A percentile compares a stretch with the other conserved stretches of the same genome.
Evolutionary conservation across 92 coral and sea anemone genomes (phyloP).

Genomic region (Virgularia gustaviana): DNA sequence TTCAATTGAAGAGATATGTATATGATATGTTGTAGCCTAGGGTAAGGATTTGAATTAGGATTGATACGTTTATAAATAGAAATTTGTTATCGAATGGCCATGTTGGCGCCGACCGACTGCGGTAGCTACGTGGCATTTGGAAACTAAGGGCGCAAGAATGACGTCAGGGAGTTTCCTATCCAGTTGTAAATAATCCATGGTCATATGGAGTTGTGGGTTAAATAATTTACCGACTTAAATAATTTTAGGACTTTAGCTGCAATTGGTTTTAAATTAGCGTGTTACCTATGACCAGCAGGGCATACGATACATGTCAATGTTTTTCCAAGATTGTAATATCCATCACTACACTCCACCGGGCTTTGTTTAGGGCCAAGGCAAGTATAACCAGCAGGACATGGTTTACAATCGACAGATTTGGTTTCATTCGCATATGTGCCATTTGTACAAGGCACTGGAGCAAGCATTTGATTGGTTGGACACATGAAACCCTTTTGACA

Average conservation of each 20-base stretch:
- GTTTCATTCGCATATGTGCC: conserved; percentile 55
- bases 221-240: not conserved
- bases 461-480: conserved; percentile 52
- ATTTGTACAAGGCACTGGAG: conserved; percentile 61
- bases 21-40: too few relatives aligned
- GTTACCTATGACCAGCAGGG: conserved; percentile 39
- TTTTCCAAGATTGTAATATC: conserved; percentile 44
- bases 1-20: too few relatives aligned
- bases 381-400: conserved; percentile 71
- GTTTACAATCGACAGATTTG: conserved; percentile 46
- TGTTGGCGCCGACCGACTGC: too few relatives aligned
- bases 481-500: conserved; percentile 69
- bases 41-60: too few relatives aligned
- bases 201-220: not conserved
- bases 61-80: too few relatives aligned
- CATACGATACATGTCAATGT: conserved; percentile 22
- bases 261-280: not conserved
- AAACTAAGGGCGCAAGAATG: too few relatives aligned
- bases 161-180: too few relatives aligned
- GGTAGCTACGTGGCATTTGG: too few relatives aligned
- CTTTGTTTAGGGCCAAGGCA: conserved; percentile 52
- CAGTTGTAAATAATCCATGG: too few relatives aligned
- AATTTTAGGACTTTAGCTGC: not conserved
- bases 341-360: conserved; percentile 34
- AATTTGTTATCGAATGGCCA: too few relatives aligned